phyloP scores from a whole-genome alignment of 2,888 invertebrate genomes.

The Drosophila atripex region DNA sequence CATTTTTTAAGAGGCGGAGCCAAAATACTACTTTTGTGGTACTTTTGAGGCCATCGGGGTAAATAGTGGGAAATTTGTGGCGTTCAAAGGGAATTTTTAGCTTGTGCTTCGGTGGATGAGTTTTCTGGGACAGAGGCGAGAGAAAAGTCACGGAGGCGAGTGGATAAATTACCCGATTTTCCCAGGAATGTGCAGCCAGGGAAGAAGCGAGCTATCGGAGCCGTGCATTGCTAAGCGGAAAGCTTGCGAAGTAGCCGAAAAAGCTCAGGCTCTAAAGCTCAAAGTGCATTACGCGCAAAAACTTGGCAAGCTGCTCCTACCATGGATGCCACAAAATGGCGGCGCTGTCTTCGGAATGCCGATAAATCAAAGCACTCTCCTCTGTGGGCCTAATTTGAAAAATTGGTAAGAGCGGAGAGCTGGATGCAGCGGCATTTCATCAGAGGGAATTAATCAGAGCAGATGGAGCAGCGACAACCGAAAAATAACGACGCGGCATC shows the following conservation, averaged over 20 bases:
- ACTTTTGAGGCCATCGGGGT: conserved; percentile 38
- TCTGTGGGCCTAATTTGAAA: conserved; percentile 27
- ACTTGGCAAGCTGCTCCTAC: conserved; percentile 59
- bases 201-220: conserved; percentile 34
- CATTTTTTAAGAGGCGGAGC: conserved; percentile 76
- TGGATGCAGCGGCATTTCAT: conserved; percentile 66
- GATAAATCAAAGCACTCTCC: conserved; percentile 69
- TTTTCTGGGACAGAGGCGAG: conserved; percentile 26
- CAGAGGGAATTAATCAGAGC: conserved; percentile 76
- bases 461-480: conserved; percentile 75
- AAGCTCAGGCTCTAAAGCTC: conserved; percentile 54
- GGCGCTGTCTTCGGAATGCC: conserved; percentile 52
- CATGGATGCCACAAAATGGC: conserved; percentile 56
- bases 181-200: conserved; percentile 14
- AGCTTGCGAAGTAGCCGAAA: conserved; percentile 42
- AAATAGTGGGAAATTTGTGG: conserved; percentile 69
- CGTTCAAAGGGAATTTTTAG: conserved; percentile 6
- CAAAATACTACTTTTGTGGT: conserved; percentile 30
- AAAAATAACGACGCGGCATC: conserved; percentile 76
- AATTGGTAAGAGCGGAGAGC: conserved; percentile 16
- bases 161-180: conserved; percentile 16
- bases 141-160: conserved; percentile 24
- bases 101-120: conserved; percentile 13
- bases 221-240: conserved; percentile 49
- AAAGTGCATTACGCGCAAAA: conserved; percentile 20